These are phyloP conservation scores for Leucophenga montana DNA, from an alignment of 2,888 invertebrate genomes.

Conservation along the genomic window DNA sequence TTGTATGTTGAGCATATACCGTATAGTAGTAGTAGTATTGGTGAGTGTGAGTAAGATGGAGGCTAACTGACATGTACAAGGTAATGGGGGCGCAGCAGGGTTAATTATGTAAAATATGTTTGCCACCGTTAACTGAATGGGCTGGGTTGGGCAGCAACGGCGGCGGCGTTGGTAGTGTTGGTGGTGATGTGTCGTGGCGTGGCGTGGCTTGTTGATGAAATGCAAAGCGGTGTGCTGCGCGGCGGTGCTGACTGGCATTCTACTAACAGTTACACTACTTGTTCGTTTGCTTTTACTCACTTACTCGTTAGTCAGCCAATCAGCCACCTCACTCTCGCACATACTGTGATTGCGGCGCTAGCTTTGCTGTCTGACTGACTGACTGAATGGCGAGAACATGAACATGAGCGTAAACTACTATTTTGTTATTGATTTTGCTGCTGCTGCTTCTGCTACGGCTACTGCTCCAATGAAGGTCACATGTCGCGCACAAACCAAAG, in stretches of 20 bases:
- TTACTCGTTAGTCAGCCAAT: too few species aligned
- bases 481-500: slow-evolving; percentile 43
- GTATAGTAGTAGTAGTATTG: too few species aligned
- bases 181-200: slow-evolving; percentile 40
- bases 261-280: neutral
- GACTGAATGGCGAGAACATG: neutral
- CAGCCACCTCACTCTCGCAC: too few species aligned
- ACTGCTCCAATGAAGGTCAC: slow-evolving; percentile 63
- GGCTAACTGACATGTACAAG: neutral
- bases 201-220: slow-evolving; percentile 34
- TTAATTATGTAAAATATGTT: slow-evolving; percentile 41
- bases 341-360: too few species aligned
- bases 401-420: slow-evolving; percentile 46
- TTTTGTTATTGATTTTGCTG: slow-evolving; percentile 67
- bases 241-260: slow-evolving; percentile 9
- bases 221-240: neutral
- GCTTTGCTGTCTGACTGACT: neutral
- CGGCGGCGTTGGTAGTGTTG: slow-evolving; percentile 41
- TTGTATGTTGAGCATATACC: too few species aligned
- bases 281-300: too few species aligned
- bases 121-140: neutral
- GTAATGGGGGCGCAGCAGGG: slow-evolving; percentile 8
- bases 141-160: neutral
- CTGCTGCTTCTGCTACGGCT: slow-evolving; percentile 59
- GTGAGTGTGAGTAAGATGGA: too few species aligned